Conservation (phyloP, 2,888 invertebrate species). For the Bombyx huttoni region DNA sequence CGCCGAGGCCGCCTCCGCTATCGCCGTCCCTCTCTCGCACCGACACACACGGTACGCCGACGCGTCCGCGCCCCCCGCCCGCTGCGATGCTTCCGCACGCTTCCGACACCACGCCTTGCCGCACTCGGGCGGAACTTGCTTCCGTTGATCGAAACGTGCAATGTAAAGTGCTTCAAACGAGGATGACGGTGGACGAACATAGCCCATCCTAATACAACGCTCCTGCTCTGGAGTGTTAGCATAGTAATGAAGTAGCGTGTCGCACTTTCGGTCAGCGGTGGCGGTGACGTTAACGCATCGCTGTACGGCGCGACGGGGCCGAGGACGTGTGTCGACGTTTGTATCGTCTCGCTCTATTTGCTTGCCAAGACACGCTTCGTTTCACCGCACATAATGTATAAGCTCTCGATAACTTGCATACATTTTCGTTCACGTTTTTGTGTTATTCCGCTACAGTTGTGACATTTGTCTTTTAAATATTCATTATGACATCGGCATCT, state of each 20-base stretch:
- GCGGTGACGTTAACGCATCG: too few relatives aligned
- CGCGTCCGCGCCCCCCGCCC: constrained; percentile 6
- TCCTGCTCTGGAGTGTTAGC: too few relatives aligned
- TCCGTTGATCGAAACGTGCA: too few relatives aligned
- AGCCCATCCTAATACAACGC: too few relatives aligned
- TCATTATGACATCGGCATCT: constrained; percentile 22
- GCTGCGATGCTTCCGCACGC: too few relatives aligned
- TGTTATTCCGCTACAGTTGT: constrained; percentile 25
- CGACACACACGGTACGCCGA: constrained; percentile 53
- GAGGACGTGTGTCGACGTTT: background rate
- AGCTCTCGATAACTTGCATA: constrained; percentile 24
- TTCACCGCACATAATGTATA: constrained; percentile 22
- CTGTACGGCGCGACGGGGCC: too few relatives aligned
- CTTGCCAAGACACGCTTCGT: constrained; percentile 41
- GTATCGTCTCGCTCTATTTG: constrained; percentile 43
- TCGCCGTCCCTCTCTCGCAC: constrained; percentile 34
- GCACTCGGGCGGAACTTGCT: too few relatives aligned
- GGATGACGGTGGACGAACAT: too few relatives aligned
- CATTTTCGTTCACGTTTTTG: constrained; percentile 20
- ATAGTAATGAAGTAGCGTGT: too few relatives aligned
- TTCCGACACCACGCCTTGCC: too few relatives aligned
- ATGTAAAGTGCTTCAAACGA: too few relatives aligned
- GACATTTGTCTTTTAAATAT: constrained; percentile 22
- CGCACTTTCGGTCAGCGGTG: too few relatives aligned
- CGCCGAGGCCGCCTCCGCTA: constrained; percentile 46